Percentiles rank a stretch among this genome's conserved stretches.
Conservation (phyloP, 2,113 vertebrate genomes). For the Callipepla californica region DNA sequence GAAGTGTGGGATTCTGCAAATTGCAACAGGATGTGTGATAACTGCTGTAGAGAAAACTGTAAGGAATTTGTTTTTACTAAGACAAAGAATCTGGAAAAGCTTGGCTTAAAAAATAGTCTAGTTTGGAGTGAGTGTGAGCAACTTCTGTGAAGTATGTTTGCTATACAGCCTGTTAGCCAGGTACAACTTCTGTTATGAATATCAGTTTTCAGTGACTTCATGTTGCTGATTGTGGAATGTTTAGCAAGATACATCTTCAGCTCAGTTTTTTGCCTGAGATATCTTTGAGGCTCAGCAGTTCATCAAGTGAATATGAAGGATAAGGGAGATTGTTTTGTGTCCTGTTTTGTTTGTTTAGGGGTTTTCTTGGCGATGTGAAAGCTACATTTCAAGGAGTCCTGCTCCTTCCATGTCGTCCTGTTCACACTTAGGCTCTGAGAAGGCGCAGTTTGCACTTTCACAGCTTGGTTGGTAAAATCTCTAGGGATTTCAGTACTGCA, state of each 20-base stretch:
- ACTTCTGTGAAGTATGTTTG: background rate
- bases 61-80: conserved; percentile 36
- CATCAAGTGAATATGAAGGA: background rate
- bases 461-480: background rate
- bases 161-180: background rate
- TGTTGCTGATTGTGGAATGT: background rate
- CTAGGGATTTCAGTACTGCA: background rate
- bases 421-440: background rate
- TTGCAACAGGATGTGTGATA: conserved; percentile 94
- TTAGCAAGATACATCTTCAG: background rate
- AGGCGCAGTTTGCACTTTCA: background rate
- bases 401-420: background rate
- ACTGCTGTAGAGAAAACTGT: conserved; percentile 85
- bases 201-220: background rate
- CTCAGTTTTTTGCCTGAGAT: background rate
- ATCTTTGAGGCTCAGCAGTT: background rate
- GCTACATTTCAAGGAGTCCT: background rate
- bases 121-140: background rate
- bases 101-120: background rate
- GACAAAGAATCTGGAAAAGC: background rate
- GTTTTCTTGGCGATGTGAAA: background rate
- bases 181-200: background rate
- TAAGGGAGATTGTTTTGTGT: background rate
- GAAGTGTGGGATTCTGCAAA: conserved; percentile 92
- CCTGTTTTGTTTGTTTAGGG: background rate